Conservation (phyloP, 1,140 invertebrate genomes). For the Drosophila neocordata region DNA sequence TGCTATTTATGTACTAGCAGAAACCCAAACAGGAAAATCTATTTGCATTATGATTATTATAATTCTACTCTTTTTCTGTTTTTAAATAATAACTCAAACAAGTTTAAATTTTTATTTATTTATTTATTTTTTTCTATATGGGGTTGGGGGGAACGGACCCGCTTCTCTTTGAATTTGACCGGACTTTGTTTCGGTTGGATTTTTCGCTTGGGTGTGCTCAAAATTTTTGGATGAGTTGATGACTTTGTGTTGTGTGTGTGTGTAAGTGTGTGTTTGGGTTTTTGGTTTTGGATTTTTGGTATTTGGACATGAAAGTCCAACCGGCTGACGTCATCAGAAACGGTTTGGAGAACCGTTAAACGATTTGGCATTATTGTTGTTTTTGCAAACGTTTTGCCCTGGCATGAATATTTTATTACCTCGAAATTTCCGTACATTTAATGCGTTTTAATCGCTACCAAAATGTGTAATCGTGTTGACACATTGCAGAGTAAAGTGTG, state of each 20-base stretch:
- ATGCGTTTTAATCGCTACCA: conserved; percentile 26
- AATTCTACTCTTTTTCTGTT: conserved; percentile 37
- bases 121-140: conserved; percentile 23
- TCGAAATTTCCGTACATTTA: background rate
- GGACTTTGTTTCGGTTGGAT: conserved; percentile 1
- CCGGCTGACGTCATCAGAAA: conserved; percentile 72
- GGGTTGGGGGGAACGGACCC: conserved; percentile 34
- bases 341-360: conserved; percentile 61
- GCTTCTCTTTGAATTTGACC: conserved; percentile 30
- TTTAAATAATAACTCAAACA: conserved; percentile 51
- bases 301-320: conserved; percentile 27
- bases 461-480: conserved; percentile 29
- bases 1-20: conserved; percentile 43
- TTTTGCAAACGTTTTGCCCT: conserved; percentile 12
- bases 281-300: conserved; percentile 28
- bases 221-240: conserved; percentile 9
- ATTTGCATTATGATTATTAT: conserved; percentile 66
- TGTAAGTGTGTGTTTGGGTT: conserved; percentile 7
- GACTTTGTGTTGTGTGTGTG: background rate
- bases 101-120: conserved; percentile 51
- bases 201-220: conserved; percentile 16
- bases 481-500: conserved; percentile 40
- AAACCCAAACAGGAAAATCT: conserved; percentile 56
- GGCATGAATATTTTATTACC: conserved; percentile 61
- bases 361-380: conserved; percentile 30